Conservation (phyloP, 92 coral and sea anemone genomes). For the Epizoanthus rinbou region DNA sequence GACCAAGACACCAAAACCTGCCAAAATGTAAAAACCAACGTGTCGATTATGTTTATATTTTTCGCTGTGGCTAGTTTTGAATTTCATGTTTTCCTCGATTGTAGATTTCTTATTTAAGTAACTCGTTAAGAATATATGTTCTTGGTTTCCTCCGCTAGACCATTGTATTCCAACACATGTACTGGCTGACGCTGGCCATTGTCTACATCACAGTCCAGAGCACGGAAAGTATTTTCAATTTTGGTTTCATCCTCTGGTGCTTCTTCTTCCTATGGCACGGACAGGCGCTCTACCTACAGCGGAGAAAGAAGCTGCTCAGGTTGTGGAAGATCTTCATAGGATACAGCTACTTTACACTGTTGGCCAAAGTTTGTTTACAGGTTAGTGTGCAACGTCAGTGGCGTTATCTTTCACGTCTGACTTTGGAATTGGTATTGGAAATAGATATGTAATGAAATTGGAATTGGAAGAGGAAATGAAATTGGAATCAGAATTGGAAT, state of each 20-base stretch:
- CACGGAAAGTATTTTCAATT: constrained; percentile 96
- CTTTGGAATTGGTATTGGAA: no score
- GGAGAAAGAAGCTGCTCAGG: constrained; percentile 72
- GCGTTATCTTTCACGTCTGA: no score
- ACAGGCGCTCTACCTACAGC: constrained; percentile 93
- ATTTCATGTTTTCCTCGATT: no score
- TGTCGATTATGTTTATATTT: no score
- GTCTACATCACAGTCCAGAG: constrained; percentile 99
- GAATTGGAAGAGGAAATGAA: no score
- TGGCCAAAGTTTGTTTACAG: constrained; percentile 96
- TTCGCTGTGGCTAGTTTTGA: no score
- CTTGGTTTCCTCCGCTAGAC: constrained; percentile 56
- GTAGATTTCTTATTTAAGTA: no score
- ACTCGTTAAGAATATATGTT: no score
- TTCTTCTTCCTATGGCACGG: constrained; percentile 99
- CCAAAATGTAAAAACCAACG: no score
- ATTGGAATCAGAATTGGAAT: no score
- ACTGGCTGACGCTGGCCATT: constrained; percentile 95
- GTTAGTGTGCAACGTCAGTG: constrained; percentile 48
- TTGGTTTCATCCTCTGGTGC: constrained; percentile 95
- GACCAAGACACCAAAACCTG: no score
- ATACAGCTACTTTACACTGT: constrained; percentile 88
- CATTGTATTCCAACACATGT: constrained; percentile 89
- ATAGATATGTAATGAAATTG: no score
- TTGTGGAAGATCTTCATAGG: constrained; percentile 96